These are phyloP conservation scores for Chrysocyon brachyurus DNA, from an alignment of 2,797 vertebrate genomes.

Conservation along the genomic window DNA sequence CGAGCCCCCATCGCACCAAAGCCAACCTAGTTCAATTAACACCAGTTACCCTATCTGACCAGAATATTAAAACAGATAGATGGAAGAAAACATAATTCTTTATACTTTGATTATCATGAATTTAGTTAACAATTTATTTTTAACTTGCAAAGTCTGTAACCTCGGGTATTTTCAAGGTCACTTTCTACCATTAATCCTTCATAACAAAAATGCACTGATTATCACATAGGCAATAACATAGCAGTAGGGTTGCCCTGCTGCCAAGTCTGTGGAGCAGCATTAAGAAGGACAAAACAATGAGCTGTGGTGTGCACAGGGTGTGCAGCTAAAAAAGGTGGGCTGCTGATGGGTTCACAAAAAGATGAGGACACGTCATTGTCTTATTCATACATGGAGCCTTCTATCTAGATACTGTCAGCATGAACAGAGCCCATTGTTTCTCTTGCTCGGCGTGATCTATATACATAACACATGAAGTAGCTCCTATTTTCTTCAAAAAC, in stretches of 20 bases:
- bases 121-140: constrained; percentile 6
- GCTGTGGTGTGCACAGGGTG: not conserved
- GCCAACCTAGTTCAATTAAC: not conserved
- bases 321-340: not conserved
- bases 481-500: constrained; percentile 46
- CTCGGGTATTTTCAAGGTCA: not conserved
- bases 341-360: not conserved
- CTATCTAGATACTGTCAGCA: not conserved
- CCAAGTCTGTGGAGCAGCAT: not conserved
- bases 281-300: not conserved
- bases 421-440: constrained; percentile 1
- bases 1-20: not conserved
- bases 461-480: not conserved
- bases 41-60: not conserved
- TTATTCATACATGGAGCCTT: not conserved
- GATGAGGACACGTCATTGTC: not conserved
- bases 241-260: rapidly evolving
- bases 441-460: not conserved
- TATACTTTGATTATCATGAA: not conserved
- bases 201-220: not conserved
- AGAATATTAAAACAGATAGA: not conserved
- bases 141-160: not conserved
- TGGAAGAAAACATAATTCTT: not conserved
- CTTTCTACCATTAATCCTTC: not conserved
- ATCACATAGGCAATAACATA: not conserved